Conservation (phyloP, 2,113 vertebrate species). For the Lutjanus erythropterus region DNA sequence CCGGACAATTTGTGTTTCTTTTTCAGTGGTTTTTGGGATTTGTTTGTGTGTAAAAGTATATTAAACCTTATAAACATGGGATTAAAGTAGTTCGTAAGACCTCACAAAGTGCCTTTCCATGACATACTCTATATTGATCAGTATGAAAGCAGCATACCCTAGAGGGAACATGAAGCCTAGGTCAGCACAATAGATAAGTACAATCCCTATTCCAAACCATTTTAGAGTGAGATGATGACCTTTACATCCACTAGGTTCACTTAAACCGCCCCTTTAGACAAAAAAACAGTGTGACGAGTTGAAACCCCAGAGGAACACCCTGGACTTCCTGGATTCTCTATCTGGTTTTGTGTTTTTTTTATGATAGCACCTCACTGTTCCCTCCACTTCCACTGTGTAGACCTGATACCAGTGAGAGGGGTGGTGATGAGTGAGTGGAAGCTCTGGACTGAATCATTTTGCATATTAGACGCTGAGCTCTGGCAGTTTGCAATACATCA, state of each 20-base stretch:
- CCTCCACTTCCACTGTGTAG: background rate
- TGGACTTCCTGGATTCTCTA: constrained; percentile 10
- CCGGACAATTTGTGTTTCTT: constrained; percentile 36
- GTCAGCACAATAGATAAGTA: background rate
- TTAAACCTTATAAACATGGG: constrained; percentile 23
- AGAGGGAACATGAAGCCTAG: background rate
- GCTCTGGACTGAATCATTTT: constrained; percentile 45
- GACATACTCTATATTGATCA: background rate
- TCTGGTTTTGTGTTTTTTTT: constrained; percentile 31
- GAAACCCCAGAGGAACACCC: background rate
- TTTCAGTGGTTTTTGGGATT: constrained; percentile 5
- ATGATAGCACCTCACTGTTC: background rate
- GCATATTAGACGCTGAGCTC: constrained; percentile 6
- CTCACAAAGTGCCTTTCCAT: constrained; percentile 21
- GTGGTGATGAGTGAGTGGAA: constrained; percentile 41
- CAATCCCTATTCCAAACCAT: background rate
- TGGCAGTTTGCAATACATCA: constrained; percentile 17
- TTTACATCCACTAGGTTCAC: background rate
- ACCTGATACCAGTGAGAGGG: constrained; percentile 22
- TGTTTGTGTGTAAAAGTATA: constrained; percentile 24
- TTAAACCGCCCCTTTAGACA: background rate
- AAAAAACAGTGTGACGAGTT: background rate
- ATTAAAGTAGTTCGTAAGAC: constrained; percentile 18
- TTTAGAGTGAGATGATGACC: background rate
- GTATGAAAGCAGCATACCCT: background rate